Conservation (phyloP, 2,113 vertebrate genomes). For the Pteruthius melanotis region DNA sequence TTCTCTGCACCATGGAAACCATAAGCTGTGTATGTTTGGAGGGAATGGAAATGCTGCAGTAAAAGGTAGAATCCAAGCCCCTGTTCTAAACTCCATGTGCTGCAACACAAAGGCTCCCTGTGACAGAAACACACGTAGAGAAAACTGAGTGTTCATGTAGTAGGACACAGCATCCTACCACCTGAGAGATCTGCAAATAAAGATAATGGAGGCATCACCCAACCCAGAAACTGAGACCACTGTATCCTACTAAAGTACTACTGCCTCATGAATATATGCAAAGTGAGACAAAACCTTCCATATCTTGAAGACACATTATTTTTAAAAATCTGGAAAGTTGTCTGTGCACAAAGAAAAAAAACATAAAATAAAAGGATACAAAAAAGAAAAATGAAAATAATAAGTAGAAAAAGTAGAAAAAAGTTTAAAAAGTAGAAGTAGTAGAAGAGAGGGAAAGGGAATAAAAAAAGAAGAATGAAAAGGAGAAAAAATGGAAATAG, state of each 20-base stretch:
- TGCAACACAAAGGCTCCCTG: neutral
- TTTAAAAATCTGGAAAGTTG: neutral
- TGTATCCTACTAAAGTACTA: neutral
- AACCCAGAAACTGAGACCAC: neutral
- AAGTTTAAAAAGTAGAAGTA: neutral
- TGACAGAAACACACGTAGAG: neutral
- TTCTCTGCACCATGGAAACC: neutral
- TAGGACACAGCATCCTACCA: neutral
- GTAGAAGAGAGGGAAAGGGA: neutral
- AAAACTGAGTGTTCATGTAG: neutral
- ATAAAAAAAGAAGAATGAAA: neutral
- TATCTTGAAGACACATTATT: neutral
- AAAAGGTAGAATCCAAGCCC: neutral
- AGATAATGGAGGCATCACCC: neutral
- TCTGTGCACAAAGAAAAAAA: neutral
- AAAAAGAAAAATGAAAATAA: neutral
- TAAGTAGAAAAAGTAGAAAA: neutral
- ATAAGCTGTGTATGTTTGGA: neutral
- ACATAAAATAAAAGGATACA: neutral
- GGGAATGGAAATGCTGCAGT: neutral
- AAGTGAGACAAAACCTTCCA: neutral
- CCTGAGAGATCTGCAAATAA: neutral
- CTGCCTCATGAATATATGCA: neutral
- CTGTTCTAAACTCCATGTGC: fast-evolving
- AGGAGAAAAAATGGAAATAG: no score